Percentiles rank a stretch among this genome's conserved stretches.
These are phyloP conservation scores for Rousettus madagascariensis DNA, from an alignment of 2,797 vertebrate genomes.

Conservation along the genomic window DNA sequence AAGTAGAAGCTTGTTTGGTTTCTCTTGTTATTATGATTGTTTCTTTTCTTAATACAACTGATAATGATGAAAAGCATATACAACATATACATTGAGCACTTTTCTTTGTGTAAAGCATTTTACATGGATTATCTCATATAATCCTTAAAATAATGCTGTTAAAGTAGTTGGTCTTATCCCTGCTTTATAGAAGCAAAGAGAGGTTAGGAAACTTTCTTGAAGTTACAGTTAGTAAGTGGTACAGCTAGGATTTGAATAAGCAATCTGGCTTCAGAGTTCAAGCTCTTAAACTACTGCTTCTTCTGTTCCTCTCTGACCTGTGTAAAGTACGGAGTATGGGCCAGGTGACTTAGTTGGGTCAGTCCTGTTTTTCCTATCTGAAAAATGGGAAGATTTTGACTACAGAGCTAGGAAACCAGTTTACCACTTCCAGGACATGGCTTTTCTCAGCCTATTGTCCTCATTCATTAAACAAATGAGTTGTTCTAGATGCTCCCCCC, in stretches of 20 bases:
- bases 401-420: not conserved
- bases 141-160: not conserved
- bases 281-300: not conserved
- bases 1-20: not conserved
- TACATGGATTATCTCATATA: constrained; percentile 20
- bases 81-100: not conserved
- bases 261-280: not conserved
- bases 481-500: not conserved
- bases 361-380: constrained; percentile 5
- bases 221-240: not conserved
- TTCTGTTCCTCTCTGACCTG: not conserved
- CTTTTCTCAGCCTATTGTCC: constrained; percentile 24
- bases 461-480: constrained; percentile 21
- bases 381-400: constrained; percentile 40
- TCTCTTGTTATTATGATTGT: not conserved
- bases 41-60: not conserved
- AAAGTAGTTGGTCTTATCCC: not conserved
- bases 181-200: constrained; percentile 29
- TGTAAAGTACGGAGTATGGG: not conserved
- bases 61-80: constrained; percentile 11
- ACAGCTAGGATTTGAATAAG: constrained; percentile 36
- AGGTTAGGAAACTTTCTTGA: not conserved
- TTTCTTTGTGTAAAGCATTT: not conserved
- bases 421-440: constrained; percentile 16
- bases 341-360: not conserved